Percentiles rank a stretch among this genome's conserved stretches.
Conservation (phyloP, 2,797 vertebrate species). For the Microctenopoma stevenorrisi region DNA sequence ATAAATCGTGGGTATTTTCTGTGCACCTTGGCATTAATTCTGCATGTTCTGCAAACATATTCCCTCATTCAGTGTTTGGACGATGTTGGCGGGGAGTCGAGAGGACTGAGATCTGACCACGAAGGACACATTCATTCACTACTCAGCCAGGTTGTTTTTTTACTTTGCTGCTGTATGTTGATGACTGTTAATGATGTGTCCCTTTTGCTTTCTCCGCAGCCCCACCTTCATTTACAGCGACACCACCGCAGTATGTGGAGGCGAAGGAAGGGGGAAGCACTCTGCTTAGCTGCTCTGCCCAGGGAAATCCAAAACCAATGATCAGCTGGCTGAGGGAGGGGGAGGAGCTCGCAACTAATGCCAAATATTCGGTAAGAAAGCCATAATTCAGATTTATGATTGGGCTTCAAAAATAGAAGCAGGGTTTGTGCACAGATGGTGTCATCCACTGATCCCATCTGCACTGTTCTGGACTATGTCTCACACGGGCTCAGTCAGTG, state of each 20-base stretch:
- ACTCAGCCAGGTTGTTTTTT: no score
- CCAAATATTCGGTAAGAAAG: constrained; percentile 92
- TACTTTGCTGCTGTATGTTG: no score
- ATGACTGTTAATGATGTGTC: not conserved
- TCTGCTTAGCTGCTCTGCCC: constrained; percentile 94
- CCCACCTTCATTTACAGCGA: constrained; percentile 95
- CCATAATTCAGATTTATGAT: constrained; percentile 39
- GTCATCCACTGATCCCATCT: constrained; percentile 59
- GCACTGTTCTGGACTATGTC: constrained; percentile 36
- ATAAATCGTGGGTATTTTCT: no score
- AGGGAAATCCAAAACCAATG: constrained; percentile 97
- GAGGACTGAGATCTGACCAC: no score
- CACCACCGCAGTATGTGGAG: constrained; percentile 96
- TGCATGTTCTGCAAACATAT: no score
- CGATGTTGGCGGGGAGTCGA: no score
- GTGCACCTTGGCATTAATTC: no score
- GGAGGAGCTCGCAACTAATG: constrained; percentile 87
- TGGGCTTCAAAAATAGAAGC: constrained; percentile 57
- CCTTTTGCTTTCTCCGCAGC: constrained; percentile 81
- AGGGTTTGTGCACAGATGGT: constrained; percentile 58
- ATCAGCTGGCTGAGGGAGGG: constrained; percentile 98
- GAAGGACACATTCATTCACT: no score
- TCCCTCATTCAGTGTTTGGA: no score
- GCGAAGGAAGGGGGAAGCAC: constrained; percentile 95
- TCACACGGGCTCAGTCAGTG: constrained; percentile 37